Conservation (phyloP, 2,797 vertebrate species). For the Clarias pachynema region DNA sequence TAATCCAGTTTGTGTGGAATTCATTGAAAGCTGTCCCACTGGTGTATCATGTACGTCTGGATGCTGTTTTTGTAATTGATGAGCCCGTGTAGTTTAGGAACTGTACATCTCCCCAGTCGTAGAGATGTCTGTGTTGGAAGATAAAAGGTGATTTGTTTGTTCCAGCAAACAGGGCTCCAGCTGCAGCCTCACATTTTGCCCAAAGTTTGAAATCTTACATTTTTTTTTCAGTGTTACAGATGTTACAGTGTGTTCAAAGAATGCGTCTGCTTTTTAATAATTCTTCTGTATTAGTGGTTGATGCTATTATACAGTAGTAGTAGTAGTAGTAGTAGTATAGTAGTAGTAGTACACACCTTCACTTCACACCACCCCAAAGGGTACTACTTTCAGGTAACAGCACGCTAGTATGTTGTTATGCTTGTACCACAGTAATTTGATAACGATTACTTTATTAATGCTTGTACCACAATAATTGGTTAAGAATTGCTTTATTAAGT, state of each 20-base stretch:
- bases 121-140: not conserved
- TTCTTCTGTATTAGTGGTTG: not conserved
- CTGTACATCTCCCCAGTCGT: not conserved
- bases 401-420: not conserved
- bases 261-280: not conserved
- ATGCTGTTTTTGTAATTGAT: not conserved
- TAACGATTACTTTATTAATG: not conserved
- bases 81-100: not conserved
- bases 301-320: not conserved
- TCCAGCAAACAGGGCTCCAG: not conserved
- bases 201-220: not conserved
- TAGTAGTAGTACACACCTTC: no score
- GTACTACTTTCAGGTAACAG: not conserved
- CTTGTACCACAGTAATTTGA: slow-evolving; percentile 3
- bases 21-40: not conserved
- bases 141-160: not conserved
- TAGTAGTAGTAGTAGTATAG: no score
- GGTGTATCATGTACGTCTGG: not conserved
- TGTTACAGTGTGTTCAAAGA: not conserved
- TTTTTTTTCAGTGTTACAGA: not conserved
- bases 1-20: not conserved
- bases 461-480: not conserved
- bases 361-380: not conserved
- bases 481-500: not conserved
- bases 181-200: not conserved